phyloP scores from a whole-genome alignment of 2,888 invertebrate genomes.

The Fragum whitleyi region DNA sequence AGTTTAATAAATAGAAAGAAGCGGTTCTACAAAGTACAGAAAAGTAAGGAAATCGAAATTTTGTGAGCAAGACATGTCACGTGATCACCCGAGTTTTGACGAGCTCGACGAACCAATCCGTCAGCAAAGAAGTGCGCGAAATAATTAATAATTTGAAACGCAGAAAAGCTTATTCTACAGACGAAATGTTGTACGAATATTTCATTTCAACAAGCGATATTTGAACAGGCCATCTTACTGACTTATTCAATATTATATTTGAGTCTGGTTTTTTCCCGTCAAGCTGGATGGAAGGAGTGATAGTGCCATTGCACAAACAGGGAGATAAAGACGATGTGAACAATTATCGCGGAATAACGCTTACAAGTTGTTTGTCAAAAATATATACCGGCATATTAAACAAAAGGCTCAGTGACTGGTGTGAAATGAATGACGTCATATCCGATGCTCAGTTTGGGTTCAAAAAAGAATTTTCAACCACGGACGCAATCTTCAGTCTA shows the following conservation, averaged over 20 bases:
- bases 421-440: constrained; percentile 27
- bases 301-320: constrained; percentile 35
- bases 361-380: constrained; percentile 39
- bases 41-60: too few species aligned
- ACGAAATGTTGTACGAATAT: background rate
- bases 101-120: background rate
- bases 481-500: constrained; percentile 36
- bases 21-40: too few species aligned
- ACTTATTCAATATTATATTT: constrained; percentile 41
- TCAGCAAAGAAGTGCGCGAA: background rate
- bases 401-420: constrained; percentile 9
- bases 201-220: constrained; percentile 9
- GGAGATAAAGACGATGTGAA: constrained; percentile 18
- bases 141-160: constrained; percentile 8
- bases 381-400: constrained; percentile 40
- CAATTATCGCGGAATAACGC: constrained; percentile 45
- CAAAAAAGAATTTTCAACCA: constrained; percentile 26
- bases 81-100: background rate
- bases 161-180: background rate
- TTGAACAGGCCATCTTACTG: background rate
- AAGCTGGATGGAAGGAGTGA: background rate
- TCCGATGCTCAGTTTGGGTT: constrained; percentile 41
- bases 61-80: background rate
- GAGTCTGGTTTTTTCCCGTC: background rate
- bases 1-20: too few species aligned